Conservation (phyloP, 2,888 invertebrate genomes). For the Acanthosepion pharaonis region DNA sequence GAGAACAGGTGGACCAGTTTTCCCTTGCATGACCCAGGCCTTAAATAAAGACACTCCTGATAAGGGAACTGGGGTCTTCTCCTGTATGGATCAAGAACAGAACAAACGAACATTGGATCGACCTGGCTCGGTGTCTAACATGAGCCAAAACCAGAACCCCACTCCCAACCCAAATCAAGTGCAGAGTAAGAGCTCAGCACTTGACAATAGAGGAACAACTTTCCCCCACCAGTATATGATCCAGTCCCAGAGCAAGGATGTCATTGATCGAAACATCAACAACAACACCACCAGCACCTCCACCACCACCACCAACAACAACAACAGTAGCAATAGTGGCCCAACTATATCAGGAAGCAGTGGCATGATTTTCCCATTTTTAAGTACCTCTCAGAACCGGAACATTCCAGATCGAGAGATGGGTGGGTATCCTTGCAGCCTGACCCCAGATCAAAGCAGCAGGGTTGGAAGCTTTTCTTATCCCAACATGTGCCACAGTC, state of each 20-base stretch:
- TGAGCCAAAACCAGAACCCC: not conserved
- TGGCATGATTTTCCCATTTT: slow-evolving; percentile 25
- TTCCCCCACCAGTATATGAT: not conserved
- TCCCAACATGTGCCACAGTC: not conserved
- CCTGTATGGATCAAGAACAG: not conserved
- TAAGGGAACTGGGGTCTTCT: slow-evolving; percentile 24
- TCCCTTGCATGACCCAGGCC: slow-evolving; percentile 36
- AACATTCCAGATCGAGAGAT: slow-evolving; percentile 39
- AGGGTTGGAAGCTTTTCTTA: slow-evolving; percentile 4
- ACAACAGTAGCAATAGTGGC: not conserved
- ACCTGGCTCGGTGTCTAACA: not conserved
- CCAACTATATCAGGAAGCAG: not conserved
- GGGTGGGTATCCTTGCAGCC: not conserved
- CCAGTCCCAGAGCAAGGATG: not conserved
- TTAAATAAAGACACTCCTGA: not conserved
- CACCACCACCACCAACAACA: not conserved
- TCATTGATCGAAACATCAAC: not conserved
- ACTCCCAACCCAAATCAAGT: not conserved
- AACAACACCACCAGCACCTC: no score
- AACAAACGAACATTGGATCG: not conserved
- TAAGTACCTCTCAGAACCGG: not conserved
- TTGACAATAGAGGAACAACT: not conserved
- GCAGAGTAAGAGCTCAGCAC: not conserved
- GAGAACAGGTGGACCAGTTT: slow-evolving; percentile 24
- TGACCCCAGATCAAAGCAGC: not conserved